Evolutionary conservation across 2,113 vertebrate genomes (phyloP).

Genomic region (Sitta europaea): DNA sequence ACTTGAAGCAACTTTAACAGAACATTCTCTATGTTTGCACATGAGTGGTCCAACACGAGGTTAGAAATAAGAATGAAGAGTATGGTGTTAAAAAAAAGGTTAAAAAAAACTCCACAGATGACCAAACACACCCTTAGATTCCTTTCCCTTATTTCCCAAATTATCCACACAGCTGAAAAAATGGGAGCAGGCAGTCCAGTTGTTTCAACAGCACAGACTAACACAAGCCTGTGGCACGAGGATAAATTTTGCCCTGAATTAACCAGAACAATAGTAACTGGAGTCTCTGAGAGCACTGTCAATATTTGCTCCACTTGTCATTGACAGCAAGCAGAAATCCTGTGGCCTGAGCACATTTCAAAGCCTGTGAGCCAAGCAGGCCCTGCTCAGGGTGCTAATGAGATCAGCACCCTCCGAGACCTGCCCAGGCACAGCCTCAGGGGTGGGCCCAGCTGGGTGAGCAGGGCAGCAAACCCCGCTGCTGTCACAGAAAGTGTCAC

Average conservation of each 20-base stretch:
- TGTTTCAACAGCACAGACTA: not conserved
- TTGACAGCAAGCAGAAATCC: slow-evolving; percentile 23
- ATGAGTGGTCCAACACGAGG: accelerated
- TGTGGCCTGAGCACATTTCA: not conserved
- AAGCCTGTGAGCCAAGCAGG: not conserved
- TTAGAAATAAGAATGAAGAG: not conserved
- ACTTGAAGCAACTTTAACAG: not conserved
- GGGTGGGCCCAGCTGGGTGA: not conserved
- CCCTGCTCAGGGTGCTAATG: not conserved
- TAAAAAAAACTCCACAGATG: not conserved
- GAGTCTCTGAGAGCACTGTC: slow-evolving; percentile 49
- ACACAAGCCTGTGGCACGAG: not conserved
- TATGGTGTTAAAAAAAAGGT: not conserved
- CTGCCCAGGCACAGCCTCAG: not conserved
- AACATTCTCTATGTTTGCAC: not conserved
- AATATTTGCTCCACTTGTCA: slow-evolving; percentile 56
- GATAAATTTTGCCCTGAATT: slow-evolving; percentile 46
- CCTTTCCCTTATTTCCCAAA: not conserved
- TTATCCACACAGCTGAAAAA: not conserved
- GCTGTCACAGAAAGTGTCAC: not conserved
- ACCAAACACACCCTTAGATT: not conserved
- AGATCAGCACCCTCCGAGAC: not conserved
- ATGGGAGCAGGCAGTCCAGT: not conserved
- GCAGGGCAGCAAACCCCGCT: not conserved
- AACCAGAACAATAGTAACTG: slow-evolving; percentile 40